phyloP scores from a whole-genome alignment of 2,797 vertebrate species.

The Varecia variegata region DNA sequence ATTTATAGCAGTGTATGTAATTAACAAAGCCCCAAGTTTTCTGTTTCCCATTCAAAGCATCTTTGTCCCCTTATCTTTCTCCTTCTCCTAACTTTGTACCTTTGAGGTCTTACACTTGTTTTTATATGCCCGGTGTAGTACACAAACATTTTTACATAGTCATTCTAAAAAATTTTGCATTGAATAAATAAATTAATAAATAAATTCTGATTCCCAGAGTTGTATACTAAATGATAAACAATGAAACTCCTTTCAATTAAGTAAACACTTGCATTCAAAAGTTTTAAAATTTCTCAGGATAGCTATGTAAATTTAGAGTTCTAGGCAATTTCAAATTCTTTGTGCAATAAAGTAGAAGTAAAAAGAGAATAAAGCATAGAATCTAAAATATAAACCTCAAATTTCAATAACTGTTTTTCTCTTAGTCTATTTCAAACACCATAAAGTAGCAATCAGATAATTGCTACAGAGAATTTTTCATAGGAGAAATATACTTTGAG shows the following conservation, averaged over 20 bases:
- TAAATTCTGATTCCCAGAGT: not conserved
- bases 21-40: not conserved
- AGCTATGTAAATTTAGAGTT: not conserved
- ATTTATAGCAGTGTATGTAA: not conserved
- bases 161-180: not conserved
- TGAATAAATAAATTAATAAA: not conserved
- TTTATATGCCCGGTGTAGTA: not conserved
- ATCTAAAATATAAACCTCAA: not conserved
- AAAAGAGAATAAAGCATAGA: not conserved
- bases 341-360: not conserved
- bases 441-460: not conserved
- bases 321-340: not conserved
- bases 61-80: not conserved
- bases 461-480: not conserved
- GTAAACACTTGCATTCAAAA: not conserved
- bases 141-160: not conserved
- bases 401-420: not conserved
- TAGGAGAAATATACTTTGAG: not conserved
- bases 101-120: not conserved
- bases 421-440: not conserved
- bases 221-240: not conserved
- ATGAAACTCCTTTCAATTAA: not conserved
- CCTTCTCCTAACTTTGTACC: not conserved
- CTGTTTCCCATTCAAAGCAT: not conserved
- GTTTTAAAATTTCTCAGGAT: not conserved